phyloP scores from a whole-genome alignment of 2,888 invertebrate genomes.

The Mycalesis mineus region DNA sequence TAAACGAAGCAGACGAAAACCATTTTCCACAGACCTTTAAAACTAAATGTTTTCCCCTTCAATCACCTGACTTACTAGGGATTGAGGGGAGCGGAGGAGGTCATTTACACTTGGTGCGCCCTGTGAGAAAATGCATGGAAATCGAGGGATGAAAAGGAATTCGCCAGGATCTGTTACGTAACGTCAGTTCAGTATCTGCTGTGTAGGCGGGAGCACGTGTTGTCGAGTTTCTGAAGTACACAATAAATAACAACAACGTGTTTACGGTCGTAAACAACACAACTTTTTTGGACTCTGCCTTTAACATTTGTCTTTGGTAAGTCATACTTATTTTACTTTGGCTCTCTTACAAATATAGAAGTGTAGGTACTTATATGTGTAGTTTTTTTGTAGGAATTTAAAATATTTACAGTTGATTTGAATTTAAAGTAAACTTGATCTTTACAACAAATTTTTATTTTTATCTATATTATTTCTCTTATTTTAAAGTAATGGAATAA shows the following conservation, averaged over 20 bases:
- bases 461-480: too few species aligned
- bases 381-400: too few species aligned
- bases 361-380: not conserved
- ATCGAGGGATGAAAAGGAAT: conserved; percentile 55
- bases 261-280: conserved; percentile 69
- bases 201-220: conserved; percentile 51
- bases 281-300: conserved; percentile 37
- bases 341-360: not conserved
- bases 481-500: too few species aligned
- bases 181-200: conserved; percentile 61
- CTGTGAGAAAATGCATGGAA: conserved; percentile 51
- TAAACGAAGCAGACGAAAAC: conserved; percentile 35
- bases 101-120: conserved; percentile 39
- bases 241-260: conserved; percentile 76
- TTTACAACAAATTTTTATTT: too few species aligned
- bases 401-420: too few species aligned
- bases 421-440: too few species aligned
- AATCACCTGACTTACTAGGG: not conserved
- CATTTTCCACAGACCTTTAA: conserved; percentile 40
- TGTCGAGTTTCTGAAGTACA: conserved; percentile 35
- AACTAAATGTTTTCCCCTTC: conserved; percentile 13
- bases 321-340: conserved; percentile 17
- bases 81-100: conserved; percentile 34
- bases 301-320: conserved; percentile 16
- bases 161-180: conserved; percentile 69